phyloP scores from a whole-genome alignment of 2,797 vertebrate species.

The Cirrhinus mrigala region DNA sequence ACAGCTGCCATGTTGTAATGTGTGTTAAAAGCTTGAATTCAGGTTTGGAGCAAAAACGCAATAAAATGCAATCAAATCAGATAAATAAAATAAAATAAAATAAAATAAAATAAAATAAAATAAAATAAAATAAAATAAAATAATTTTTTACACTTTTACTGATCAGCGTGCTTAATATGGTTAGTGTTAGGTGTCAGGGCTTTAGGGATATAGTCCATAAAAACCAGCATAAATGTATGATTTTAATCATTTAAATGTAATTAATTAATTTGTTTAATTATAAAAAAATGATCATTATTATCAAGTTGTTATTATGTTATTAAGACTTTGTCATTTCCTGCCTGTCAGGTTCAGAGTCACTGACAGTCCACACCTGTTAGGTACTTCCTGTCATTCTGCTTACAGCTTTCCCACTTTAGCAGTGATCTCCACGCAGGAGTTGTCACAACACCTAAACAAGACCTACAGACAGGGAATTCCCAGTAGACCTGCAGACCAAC shows the following conservation, averaged over 20 bases:
- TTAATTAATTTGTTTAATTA: background rate
- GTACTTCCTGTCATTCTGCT: background rate
- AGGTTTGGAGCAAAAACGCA: background rate
- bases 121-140: too few relatives aligned
- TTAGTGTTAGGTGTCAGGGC: background rate
- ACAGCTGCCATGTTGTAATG: background rate
- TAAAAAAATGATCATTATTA: background rate
- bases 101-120: too few relatives aligned
- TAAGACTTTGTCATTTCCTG: background rate
- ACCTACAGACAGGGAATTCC: background rate
- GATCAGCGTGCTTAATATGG: background rate
- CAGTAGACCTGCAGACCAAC: background rate
- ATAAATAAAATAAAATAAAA: too few relatives aligned
- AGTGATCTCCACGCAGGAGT: background rate
- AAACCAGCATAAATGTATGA: background rate
- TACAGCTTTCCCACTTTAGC: background rate
- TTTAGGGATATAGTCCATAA: background rate
- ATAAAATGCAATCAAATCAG: too few relatives aligned
- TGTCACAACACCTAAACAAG: conserved; percentile 8
- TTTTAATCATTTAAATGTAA: background rate
- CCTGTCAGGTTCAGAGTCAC: background rate
- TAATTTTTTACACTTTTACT: background rate
- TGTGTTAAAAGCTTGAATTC: background rate
- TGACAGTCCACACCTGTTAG: background rate
- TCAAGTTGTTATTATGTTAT: too few relatives aligned